Percentiles rank a stretch among this genome's conserved stretches.
Conservation (phyloP, 1,140 invertebrate genomes). For the Dysdera silvatica region DNA sequence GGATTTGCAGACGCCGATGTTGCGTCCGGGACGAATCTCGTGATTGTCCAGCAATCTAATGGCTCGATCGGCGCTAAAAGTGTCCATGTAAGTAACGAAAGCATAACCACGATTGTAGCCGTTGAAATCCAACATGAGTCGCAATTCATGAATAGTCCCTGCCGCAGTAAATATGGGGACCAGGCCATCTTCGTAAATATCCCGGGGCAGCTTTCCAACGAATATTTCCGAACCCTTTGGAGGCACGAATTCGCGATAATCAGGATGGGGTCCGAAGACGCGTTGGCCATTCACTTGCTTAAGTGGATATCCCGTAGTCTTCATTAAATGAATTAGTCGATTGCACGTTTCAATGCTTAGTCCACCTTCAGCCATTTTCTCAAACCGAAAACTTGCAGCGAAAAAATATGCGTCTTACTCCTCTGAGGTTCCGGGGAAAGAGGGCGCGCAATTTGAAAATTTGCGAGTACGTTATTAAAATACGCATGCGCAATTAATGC, state of each 20-base stretch:
- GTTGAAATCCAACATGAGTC: slow-evolving; percentile 50
- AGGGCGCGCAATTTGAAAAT: too few relatives aligned
- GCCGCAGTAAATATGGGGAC: slow-evolving; percentile 49
- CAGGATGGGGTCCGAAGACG: slow-evolving; percentile 49
- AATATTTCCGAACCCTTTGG: slow-evolving; percentile 48
- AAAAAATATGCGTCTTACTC: too few relatives aligned
- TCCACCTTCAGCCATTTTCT: too few relatives aligned
- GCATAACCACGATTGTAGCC: slow-evolving; percentile 49
- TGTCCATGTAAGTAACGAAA: slow-evolving; percentile 49
- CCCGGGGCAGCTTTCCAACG: slow-evolving; percentile 49
- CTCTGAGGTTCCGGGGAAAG: too few relatives aligned
- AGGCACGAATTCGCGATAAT: slow-evolving; percentile 43
- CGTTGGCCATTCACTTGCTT: slow-evolving; percentile 61
- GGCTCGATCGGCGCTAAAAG: slow-evolving; percentile 44
- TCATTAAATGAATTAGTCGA: too few relatives aligned
- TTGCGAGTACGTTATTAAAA: too few relatives aligned
- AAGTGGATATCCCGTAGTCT: slow-evolving; percentile 47
- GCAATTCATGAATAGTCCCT: slow-evolving; percentile 50
- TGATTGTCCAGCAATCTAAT: slow-evolving; percentile 45
- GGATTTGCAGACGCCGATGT: slow-evolving; percentile 98
- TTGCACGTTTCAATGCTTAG: too few relatives aligned
- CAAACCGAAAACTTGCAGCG: too few relatives aligned
- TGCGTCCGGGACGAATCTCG: slow-evolving; percentile 98
- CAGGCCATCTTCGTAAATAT: slow-evolving; percentile 50
- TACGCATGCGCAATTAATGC: too few relatives aligned